These are phyloP conservation scores for Apocheima hispidaria DNA, from an alignment of 2,888 invertebrate species.

Conservation along the genomic window DNA sequence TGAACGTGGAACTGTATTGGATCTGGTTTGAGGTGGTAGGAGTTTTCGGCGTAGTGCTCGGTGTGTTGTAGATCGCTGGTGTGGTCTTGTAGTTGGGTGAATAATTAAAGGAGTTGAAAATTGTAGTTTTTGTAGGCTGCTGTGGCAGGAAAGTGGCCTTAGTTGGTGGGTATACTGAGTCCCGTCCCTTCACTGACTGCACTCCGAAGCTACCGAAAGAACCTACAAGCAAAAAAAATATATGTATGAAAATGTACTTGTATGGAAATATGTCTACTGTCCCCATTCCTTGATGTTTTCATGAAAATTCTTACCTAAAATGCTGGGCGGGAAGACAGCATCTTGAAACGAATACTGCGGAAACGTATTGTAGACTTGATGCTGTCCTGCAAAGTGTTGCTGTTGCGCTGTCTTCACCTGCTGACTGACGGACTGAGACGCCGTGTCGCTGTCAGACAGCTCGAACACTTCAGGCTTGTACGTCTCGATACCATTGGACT, in stretches of 20 bases:
- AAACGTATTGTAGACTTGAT: constrained; percentile 61
- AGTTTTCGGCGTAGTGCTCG: constrained; percentile 67
- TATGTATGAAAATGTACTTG: not conserved
- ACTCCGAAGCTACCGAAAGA: constrained; percentile 87
- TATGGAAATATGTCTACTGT: not conserved
- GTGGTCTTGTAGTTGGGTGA: constrained; percentile 72
- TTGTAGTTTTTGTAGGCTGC: constrained; percentile 73
- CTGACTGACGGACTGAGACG: constrained; percentile 70
- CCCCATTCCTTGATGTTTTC: not conserved
- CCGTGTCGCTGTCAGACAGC: constrained; percentile 71
- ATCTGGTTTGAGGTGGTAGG: constrained; percentile 69
- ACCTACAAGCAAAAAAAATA: constrained; percentile 64
- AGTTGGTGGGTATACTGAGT: constrained; percentile 73
- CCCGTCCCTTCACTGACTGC: constrained; percentile 82
- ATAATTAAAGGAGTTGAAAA: constrained; percentile 75
- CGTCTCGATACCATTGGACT: constrained; percentile 60
- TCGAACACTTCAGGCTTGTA: constrained; percentile 78
- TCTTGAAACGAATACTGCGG: constrained; percentile 74
- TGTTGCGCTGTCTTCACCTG: constrained; percentile 80
- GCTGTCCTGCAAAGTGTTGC: constrained; percentile 59
- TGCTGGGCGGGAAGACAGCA: constrained; percentile 69
- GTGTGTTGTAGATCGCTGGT: constrained; percentile 61
- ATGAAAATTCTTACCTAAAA: constrained; percentile 71
- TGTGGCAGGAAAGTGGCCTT: constrained; percentile 76
- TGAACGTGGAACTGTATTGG: constrained; percentile 70